Conservation (phyloP, 1,140 invertebrate genomes). For the Bombus confusus region DNA sequence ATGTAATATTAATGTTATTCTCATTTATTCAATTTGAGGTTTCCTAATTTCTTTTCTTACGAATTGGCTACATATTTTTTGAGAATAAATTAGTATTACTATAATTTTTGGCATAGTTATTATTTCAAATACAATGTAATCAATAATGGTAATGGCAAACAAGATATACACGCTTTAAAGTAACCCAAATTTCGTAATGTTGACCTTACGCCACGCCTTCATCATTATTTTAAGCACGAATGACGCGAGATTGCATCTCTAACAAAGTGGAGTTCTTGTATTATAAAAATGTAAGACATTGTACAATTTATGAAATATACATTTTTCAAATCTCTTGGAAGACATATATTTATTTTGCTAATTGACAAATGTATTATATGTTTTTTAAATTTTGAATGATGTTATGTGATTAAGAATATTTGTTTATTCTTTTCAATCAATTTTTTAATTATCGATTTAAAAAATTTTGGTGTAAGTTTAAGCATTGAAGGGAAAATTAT, state of each 20-base stretch:
- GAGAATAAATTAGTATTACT: background rate
- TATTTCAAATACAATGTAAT: background rate
- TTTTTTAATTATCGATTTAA: background rate
- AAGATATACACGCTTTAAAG: background rate
- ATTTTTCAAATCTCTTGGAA: background rate
- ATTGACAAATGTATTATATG: background rate
- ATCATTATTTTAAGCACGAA: background rate
- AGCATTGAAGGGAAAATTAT: constrained; percentile 35
- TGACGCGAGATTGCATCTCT: background rate
- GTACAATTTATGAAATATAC: too few species aligned
- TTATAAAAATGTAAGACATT: background rate
- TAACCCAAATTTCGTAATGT: constrained; percentile 4
- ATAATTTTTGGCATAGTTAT: background rate
- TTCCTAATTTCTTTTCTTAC: background rate
- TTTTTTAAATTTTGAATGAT: background rate
- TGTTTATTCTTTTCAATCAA: background rate
- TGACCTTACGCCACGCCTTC: constrained; percentile 45
- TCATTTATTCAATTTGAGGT: background rate
- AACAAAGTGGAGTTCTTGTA: background rate
- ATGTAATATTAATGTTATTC: background rate
- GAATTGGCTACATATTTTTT: background rate
- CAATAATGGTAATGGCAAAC: background rate
- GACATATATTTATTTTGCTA: background rate
- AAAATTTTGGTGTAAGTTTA: background rate
- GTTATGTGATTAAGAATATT: background rate